Base-by-base conservation (phyloP, 2,888 invertebrate species). In the Ophioninae sp. region DNA sequence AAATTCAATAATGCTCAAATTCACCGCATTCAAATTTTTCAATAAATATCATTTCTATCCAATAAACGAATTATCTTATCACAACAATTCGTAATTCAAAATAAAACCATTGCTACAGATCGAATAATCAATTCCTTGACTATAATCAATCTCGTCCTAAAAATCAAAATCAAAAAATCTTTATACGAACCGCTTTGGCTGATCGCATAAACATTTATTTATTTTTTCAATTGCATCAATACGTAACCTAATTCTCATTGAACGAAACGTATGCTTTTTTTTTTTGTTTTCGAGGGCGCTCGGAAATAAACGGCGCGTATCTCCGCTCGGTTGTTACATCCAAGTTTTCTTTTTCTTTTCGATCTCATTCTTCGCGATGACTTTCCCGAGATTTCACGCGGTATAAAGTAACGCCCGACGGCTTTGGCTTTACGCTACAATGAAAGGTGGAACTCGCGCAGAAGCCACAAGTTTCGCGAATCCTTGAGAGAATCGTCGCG, bases 331-430 rank as follows among this genome's bases (percentile, higher is more conserved):
- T 59, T 13, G 39, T 64, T 37, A 7, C n/a, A 23, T 64, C 64
- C 30, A 30, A 6, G 61, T 64, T 87, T 87, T 85, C 85, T 59
- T 61, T 50, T 81, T 21, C 64, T 41, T 61, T 77, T 64, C 37
- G 30, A 64, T 64, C 30, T 23, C 17, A 23, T 17, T 64, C 37
- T 17, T 64, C 37, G 6, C 30, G 64, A 64, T 5, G 30, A 64
- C 30, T 30, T 23, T 17, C 50, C 13, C 64, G 64, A 10, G 23
- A 30, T 30, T 64, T 37, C 50, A 50, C 50, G 50, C 50, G 50
- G 50, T 13, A 50, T 50, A 50, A 50, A 50, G 50, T 17, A 50
- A 10, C 13, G 3, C 50, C 2, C 13, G 17, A 3, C 5, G 50
- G 50, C 17, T 50, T 50, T 0, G 50, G 50, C 17, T 50, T 50